phyloP scores from a whole-genome alignment of 2,797 vertebrate genomes.

The Stomatorhinus walkeri region DNA sequence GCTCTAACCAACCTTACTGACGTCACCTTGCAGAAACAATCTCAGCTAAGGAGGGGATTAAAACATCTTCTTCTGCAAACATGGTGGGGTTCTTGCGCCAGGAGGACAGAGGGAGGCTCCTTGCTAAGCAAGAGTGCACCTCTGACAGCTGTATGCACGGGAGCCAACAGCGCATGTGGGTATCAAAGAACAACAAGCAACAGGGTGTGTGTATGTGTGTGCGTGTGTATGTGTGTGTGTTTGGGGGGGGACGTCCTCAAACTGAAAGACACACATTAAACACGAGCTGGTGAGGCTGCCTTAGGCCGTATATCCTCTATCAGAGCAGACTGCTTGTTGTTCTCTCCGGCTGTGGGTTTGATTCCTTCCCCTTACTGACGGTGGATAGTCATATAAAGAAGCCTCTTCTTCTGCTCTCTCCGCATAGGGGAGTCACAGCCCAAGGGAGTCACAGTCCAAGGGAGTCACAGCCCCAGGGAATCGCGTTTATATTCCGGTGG shows the following conservation, averaged over 20 bases:
- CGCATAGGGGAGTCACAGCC: neutral
- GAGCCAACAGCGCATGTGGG: neutral
- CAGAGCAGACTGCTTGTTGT: neutral
- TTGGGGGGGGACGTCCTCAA: neutral
- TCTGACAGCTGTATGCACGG: neutral
- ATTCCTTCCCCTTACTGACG: neutral
- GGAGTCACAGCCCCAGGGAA: neutral
- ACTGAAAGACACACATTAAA: neutral
- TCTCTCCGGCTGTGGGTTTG: neutral
- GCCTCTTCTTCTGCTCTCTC: neutral
- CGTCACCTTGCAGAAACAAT: neutral
- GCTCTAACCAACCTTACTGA: neutral
- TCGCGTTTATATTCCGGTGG: neutral
- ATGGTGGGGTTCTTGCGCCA: neutral
- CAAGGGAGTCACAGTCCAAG: neutral
- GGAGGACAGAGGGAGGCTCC: neutral
- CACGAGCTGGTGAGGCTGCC: neutral
- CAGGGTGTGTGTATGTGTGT: neutral
- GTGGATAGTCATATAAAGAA: neutral
- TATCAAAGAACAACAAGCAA: neutral
- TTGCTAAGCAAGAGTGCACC: neutral
- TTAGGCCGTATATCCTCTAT: neutral
- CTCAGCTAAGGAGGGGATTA: neutral
- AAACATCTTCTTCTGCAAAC: neutral
- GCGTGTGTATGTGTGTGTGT: neutral